Base-by-base conservation (phyloP, 2,888 invertebrate genomes). In the Chirona hameri region DNA sequence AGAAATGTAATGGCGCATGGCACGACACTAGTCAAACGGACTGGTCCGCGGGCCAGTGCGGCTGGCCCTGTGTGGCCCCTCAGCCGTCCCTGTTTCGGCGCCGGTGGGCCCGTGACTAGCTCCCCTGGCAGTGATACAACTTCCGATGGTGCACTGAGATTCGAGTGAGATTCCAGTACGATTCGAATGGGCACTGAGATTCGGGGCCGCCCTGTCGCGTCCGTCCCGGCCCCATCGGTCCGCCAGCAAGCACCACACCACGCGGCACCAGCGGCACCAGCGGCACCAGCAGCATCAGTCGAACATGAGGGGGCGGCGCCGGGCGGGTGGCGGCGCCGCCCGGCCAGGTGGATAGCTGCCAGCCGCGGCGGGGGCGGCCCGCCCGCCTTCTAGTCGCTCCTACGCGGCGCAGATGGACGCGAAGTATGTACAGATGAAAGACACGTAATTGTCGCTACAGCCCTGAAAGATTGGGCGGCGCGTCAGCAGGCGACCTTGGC, bases 391-490 rank as follows among this genome's bases (percentile, higher is more conserved):
- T 46, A 76, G 76, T 24, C 31, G 31, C 76, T 76, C 76, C 46
- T 46, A 39, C 39, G 24, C 12, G 15, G 76, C 15, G 10, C 5
- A 39, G 39, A 76, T 76, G 76, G 18, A 39, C 76, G 21, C 46
- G 76, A 76, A 27, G 24, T 76, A 76, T 76, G 76, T 76, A 76
- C 76, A 76, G 76, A 76, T 76, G 76, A 76, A 76, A 76, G 76
- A 76, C 76, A 21, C 24, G 18, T 76, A 76, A 46, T 18, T 39
- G 46, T 18, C 76, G 76, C 76, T 76, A 76, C 76, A 24, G 72
- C 29, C 72, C 72, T 76, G 46, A 15, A 27, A 27, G 24, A 21
- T 39, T 4, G 27, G 39, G 39, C 0, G n/a, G n/a, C 3, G 24
- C 24, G 60, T 60, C 60, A 60, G 24, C 7, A 48, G 48, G 9